Percentiles rank a stretch among this genome's conserved stretches.
phyloP scores from a whole-genome alignment of 2,113 vertebrate species.

The Turdus rufiventris region DNA sequence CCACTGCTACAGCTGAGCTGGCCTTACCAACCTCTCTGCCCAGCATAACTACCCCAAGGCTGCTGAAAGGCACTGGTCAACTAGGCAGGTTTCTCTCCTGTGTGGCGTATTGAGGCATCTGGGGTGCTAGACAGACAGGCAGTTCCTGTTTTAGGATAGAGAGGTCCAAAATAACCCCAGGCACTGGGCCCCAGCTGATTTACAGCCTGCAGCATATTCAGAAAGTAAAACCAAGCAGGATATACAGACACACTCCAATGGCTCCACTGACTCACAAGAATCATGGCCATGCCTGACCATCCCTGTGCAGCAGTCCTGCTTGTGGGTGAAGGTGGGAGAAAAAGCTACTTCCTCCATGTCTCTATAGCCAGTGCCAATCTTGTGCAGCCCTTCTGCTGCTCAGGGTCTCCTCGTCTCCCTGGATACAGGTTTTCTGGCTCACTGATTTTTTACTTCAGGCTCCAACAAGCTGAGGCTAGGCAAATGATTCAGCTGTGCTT shows the following conservation, averaged over 20 bases:
- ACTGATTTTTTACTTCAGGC: constrained; percentile 4
- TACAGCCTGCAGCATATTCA: background rate
- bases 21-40: background rate
- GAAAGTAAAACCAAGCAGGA: background rate
- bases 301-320: background rate
- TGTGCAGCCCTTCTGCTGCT: background rate
- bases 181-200: background rate
- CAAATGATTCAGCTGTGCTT: background rate
- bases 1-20: background rate
- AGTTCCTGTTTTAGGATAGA: background rate
- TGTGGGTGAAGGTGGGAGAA: background rate
- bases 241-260: accelerated
- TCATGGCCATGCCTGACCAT: background rate
- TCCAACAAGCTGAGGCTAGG: background rate
- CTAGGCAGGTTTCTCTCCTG: background rate
- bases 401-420: background rate
- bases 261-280: background rate
- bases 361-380: background rate
- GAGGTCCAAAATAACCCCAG: background rate
- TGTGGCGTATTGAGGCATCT: accelerated
- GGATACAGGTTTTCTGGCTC: background rate
- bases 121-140: background rate
- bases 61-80: background rate
- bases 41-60: accelerated
- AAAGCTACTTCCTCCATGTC: background rate